phyloP scores from a whole-genome alignment of 2,113 vertebrate species.

The Daboia siamensis region DNA sequence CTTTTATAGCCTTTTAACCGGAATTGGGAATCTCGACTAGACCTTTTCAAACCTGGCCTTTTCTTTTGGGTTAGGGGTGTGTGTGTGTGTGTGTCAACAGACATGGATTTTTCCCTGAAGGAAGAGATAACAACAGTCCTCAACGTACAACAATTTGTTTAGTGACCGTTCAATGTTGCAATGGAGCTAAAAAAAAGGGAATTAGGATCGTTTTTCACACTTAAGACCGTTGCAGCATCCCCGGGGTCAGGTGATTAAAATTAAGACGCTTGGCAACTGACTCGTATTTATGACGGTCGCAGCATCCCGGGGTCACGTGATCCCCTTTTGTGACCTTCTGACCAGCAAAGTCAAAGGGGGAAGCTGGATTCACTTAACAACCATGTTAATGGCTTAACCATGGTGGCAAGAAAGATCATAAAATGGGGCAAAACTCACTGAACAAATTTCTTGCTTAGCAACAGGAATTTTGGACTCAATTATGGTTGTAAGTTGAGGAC shows the following conservation, averaged over 20 bases:
- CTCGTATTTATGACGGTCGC: too few relatives aligned
- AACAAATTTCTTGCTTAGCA: background rate
- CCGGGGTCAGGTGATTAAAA: background rate
- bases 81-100: background rate
- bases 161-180: background rate
- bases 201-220: background rate
- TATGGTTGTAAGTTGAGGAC: background rate
- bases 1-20: background rate
- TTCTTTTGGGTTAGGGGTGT: rapidly evolving
- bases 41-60: background rate
- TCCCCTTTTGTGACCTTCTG: too few relatives aligned
- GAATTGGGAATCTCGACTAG: background rate
- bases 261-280: background rate
- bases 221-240: background rate
- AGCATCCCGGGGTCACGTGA: too few relatives aligned
- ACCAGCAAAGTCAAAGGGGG: background rate
- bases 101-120: background rate
- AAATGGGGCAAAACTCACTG: background rate
- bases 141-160: background rate
- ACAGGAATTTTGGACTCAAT: background rate
- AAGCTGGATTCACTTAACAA: background rate
- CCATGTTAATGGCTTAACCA: background rate
- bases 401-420: background rate
- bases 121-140: background rate
- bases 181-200: background rate